phyloP scores from a whole-genome alignment of 2,888 invertebrate genomes.

The Mesopsocus fuscifrons region DNA sequence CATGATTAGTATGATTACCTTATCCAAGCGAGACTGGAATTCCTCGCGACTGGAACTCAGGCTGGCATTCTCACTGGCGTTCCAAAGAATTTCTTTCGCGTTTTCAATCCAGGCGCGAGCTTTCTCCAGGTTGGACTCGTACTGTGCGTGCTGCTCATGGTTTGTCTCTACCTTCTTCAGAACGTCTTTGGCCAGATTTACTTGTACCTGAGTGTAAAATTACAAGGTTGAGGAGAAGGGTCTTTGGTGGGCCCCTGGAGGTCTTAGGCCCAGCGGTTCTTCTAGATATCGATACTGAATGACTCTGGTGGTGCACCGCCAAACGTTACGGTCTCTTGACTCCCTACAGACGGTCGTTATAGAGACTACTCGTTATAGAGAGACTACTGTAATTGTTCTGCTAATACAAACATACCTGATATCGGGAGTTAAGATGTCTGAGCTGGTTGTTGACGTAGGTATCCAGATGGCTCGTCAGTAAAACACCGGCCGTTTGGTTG shows the following conservation, averaged over 20 bases:
- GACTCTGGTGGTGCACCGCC: too few species aligned
- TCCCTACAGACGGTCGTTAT: too few species aligned
- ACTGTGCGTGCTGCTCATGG: conserved; percentile 65
- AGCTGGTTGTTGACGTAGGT: conserved; percentile 75
- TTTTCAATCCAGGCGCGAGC: conserved; percentile 73
- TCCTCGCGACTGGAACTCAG: conserved; percentile 47
- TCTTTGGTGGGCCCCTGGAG: too few species aligned
- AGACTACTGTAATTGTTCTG: too few species aligned
- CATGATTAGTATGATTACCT: too few species aligned
- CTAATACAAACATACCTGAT: conserved; percentile 41
- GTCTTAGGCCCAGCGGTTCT: too few species aligned
- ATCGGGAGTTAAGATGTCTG: conserved; percentile 67
- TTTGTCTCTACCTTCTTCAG: conserved; percentile 80
- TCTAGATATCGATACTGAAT: too few species aligned
- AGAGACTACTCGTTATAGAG: too few species aligned
- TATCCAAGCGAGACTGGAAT: conserved; percentile 54
- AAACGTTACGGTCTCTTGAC: too few species aligned
- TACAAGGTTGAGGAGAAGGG: too few species aligned
- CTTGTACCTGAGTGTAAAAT: conserved; percentile 36
- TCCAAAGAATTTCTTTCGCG: conserved; percentile 62
- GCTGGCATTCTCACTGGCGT: conserved; percentile 40
- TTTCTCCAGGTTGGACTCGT: conserved; percentile 52
- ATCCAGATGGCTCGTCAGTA: conserved; percentile 67
- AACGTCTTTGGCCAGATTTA: conserved; percentile 77
- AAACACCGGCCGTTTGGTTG: conserved; percentile 54